Percentiles rank a stretch among this genome's conserved stretches.
phyloP scores from a whole-genome alignment of 2,888 invertebrate genomes.

The Merodon equestris region DNA sequence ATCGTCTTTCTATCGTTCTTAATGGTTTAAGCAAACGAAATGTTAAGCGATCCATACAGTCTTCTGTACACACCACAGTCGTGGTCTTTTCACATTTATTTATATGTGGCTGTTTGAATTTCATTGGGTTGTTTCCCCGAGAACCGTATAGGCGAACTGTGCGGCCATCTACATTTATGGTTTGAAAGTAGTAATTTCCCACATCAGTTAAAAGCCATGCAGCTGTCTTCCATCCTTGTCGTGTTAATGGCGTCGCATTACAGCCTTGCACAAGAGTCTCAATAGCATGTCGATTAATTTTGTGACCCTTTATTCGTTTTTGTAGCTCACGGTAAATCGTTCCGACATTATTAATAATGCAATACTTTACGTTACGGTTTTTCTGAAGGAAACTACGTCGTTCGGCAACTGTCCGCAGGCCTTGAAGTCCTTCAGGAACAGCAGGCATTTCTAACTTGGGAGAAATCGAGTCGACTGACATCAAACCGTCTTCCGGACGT shows the following conservation, averaged over 20 bases:
- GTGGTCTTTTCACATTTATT: conserved; percentile 59
- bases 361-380: conserved; percentile 75
- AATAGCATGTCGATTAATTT: conserved; percentile 73
- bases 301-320: conserved; percentile 74
- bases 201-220: conserved; percentile 76
- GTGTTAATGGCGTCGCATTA: conserved; percentile 75
- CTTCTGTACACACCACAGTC: conserved; percentile 35
- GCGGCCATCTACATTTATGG: conserved; percentile 73
- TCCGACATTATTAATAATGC: conserved; percentile 78
- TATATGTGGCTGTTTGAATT: conserved; percentile 71
- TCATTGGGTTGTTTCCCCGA: conserved; percentile 74
- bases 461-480: conserved; percentile 73
- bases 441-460: conserved; percentile 76
- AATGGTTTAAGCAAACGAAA: conserved; percentile 71
- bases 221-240: conserved; percentile 77
- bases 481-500: conserved; percentile 73
- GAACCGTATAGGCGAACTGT: conserved; percentile 74
- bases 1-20: conserved; percentile 69
- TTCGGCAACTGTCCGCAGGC: conserved; percentile 81
- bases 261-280: conserved; percentile 72
- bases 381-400: conserved; percentile 79
- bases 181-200: conserved; percentile 77
- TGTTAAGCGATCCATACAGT: conserved; percentile 72
- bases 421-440: conserved; percentile 75
- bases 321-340: conserved; percentile 76